A percentile compares a stretch with the other conserved stretches of the same genome.
Conservation (phyloP, 1,140 invertebrate species). For the Drosophila suzukii region DNA sequence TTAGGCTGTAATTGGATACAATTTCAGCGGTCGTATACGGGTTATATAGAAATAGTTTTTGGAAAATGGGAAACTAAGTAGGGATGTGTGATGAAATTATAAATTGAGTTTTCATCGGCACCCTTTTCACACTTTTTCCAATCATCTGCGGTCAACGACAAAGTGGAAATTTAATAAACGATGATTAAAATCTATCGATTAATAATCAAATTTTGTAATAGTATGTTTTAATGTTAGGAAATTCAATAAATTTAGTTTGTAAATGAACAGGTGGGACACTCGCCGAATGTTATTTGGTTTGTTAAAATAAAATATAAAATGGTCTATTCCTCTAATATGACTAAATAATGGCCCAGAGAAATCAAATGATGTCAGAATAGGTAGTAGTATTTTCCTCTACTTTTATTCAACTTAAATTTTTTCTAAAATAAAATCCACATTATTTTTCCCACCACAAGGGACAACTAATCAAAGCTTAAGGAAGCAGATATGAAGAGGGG, state of each 20-base stretch:
- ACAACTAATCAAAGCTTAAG: constrained; percentile 41
- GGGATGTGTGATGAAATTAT: constrained; percentile 24
- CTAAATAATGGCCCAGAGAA: no score
- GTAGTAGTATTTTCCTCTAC: no score
- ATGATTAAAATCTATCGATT: constrained; percentile 38
- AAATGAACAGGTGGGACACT: no score
- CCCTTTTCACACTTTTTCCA: constrained; percentile 36
- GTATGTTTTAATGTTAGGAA: background rate
- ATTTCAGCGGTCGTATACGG: constrained; percentile 4
- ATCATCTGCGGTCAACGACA: constrained; percentile 26
- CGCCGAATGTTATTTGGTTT: no score
- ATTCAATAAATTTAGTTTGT: background rate
- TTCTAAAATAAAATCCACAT: constrained; percentile 4
- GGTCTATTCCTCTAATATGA: background rate
- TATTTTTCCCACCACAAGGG: constrained; percentile 29
- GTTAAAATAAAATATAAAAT: background rate
- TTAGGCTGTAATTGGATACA: constrained; percentile 40
- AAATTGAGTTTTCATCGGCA: constrained; percentile 37
- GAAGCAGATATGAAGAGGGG: background rate
- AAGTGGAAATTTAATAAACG: constrained; percentile 42
- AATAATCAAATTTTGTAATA: constrained; percentile 22
- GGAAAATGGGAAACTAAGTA: background rate
- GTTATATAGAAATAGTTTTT: constrained; percentile 13
- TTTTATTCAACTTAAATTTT: background rate
- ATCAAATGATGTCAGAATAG: no score